These are phyloP conservation scores for Panurus biarmicus DNA, from an alignment of 2,113 vertebrate species.

Conservation along the genomic window DNA sequence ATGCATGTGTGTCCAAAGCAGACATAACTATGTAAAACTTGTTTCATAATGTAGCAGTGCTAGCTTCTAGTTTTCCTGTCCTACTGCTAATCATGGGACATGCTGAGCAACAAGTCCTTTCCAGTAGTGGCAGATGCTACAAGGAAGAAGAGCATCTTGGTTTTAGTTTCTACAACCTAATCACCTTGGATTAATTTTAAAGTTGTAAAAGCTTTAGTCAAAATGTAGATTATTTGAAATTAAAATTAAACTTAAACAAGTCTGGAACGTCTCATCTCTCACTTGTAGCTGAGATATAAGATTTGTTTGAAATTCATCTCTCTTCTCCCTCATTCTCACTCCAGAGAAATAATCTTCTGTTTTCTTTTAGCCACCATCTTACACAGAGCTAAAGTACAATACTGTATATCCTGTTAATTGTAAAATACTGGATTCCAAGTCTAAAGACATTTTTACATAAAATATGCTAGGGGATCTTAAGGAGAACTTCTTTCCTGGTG, in stretches of 20 bases:
- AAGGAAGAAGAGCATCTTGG: neutral
- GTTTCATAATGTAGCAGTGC: neutral
- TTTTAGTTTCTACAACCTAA: neutral
- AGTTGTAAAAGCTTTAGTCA: neutral
- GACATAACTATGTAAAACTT: neutral
- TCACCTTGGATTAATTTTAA: neutral
- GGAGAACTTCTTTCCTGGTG: neutral
- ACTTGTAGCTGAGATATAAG: neutral
- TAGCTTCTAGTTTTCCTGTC: neutral
- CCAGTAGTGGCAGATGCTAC: neutral
- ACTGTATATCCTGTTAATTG: neutral
- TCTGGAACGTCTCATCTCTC: neutral
- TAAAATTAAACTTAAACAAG: neutral
- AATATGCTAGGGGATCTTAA: neutral
- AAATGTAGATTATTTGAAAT: neutral
- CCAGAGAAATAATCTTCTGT: neutral
- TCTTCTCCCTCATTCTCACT: neutral
- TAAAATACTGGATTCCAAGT: neutral
- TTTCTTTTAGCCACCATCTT: neutral
- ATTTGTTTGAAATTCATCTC: neutral
- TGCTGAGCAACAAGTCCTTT: neutral
- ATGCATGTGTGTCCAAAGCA: neutral
- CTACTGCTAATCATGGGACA: neutral
- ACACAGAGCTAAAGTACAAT: neutral
- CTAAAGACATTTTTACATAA: neutral